A percentile compares a stretch with the other conserved stretches of the same genome.
Conservation (phyloP, 2,113 vertebrate genomes). For the Phalacrocorax brasilianus region DNA sequence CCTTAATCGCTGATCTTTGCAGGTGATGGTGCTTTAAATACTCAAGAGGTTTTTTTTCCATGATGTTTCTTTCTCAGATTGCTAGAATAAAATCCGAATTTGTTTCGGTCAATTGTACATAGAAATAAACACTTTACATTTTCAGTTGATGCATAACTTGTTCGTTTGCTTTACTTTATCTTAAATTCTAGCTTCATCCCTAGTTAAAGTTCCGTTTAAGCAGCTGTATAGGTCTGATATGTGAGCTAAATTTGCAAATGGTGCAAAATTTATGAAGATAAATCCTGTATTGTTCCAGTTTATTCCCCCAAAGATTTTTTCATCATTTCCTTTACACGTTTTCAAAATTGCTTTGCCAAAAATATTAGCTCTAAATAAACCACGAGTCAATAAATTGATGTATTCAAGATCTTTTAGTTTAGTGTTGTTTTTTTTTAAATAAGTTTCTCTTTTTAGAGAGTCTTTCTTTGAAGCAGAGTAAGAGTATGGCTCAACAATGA, state of each 20-base stretch:
- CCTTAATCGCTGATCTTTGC: conserved; percentile 47
- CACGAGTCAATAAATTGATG: neutral
- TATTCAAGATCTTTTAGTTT: neutral
- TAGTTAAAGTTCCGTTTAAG: conserved; percentile 29
- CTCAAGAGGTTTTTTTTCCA: neutral
- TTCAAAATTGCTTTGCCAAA: neutral
- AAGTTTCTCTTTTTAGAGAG: neutral
- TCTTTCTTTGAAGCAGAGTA: neutral
- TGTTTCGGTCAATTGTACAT: conserved; percentile 15
- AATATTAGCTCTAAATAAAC: neutral
- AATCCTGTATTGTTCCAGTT: neutral
- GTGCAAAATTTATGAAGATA: neutral
- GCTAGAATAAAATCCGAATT: neutral
- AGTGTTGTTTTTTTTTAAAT: neutral
- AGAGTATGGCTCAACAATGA: neutral
- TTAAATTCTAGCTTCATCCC: conserved; percentile 21
- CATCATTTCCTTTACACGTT: neutral
- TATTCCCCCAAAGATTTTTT: neutral
- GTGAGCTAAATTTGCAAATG: neutral
- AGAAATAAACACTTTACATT: conserved; percentile 37
- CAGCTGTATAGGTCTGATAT: conserved; percentile 1
- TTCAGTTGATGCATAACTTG: conserved; percentile 11
- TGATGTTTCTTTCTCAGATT: conserved; percentile 27
- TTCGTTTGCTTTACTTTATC: conserved; percentile 26
- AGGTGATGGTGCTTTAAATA: conserved; percentile 30